Evolutionary conservation across 2,888 invertebrate species (phyloP).

Genomic region (Caenorhabditis doughertyi): DNA sequence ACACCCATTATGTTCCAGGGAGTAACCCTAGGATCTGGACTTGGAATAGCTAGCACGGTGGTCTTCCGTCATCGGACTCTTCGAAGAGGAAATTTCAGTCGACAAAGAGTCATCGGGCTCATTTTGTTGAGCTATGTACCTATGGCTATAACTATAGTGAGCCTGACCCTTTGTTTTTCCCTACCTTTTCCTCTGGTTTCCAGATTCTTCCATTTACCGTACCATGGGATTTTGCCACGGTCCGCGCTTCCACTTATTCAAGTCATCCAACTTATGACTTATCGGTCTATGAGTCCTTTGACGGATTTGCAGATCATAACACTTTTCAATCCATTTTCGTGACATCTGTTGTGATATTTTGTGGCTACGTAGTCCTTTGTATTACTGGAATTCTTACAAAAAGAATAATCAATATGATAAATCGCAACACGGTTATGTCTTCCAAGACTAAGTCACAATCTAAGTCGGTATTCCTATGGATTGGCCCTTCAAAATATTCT

Average conservation of each 20-base stretch:
- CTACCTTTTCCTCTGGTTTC: not conserved
- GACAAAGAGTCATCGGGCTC: not conserved
- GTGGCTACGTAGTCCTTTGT: slow-evolving; percentile 26
- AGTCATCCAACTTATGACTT: slow-evolving; percentile 34
- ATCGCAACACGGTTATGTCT: slow-evolving; percentile 30
- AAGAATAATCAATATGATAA: slow-evolving; percentile 31
- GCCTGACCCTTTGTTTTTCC: not conserved
- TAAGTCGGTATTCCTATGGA: slow-evolving; percentile 25
- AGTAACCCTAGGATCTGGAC: slow-evolving; percentile 22
- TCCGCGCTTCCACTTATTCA: not conserved
- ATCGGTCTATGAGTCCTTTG: slow-evolving; percentile 19
- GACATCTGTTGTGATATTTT: not conserved
- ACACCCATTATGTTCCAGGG: too few relatives aligned
- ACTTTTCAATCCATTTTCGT: slow-evolving; percentile 21
- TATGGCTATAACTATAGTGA: slow-evolving; percentile 4
- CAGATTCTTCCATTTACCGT: slow-evolving; percentile 41
- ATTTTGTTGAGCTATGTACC: slow-evolving; percentile 29
- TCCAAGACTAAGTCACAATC: slow-evolving; percentile 42
- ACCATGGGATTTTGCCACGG: slow-evolving; percentile 30
- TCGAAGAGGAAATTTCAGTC: not conserved
- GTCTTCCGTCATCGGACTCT: slow-evolving; percentile 33
- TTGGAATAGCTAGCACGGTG: slow-evolving; percentile 41
- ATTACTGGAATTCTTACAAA: slow-evolving; percentile 34
- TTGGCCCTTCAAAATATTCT: slow-evolving; percentile 42
- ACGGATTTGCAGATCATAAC: slow-evolving; percentile 15